Conservation (phyloP, 2,888 invertebrate genomes). For the Eilema sororculum region DNA sequence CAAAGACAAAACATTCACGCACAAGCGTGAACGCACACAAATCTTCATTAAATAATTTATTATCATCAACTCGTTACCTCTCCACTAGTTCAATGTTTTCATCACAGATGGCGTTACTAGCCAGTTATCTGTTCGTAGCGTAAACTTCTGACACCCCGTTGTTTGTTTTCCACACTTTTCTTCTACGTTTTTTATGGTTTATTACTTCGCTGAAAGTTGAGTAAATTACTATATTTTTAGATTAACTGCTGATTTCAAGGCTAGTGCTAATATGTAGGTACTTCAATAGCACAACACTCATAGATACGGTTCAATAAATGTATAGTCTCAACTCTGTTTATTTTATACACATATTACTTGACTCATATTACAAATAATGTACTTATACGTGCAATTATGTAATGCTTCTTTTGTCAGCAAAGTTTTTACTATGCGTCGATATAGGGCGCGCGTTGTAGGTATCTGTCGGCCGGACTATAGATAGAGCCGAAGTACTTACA, state of each 20-base stretch:
- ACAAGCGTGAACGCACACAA: not conserved
- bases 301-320: not conserved
- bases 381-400: conserved; percentile 17
- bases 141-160: conserved; percentile 14
- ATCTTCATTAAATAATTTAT: conserved; percentile 12
- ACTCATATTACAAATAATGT: not conserved
- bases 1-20: conserved; percentile 18
- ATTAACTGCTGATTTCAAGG: conserved; percentile 22
- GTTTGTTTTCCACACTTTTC: conserved; percentile 27
- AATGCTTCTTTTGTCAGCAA: conserved; percentile 24
- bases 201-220: conserved; percentile 28
- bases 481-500: conserved; percentile 70
- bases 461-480: conserved; percentile 61
- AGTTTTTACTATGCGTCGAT: conserved; percentile 44
- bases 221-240: conserved; percentile 26
- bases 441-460: conserved; percentile 45
- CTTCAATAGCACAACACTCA: not conserved
- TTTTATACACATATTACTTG: not conserved
- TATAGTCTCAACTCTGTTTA: too few relatives aligned
- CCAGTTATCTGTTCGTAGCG: not conserved
- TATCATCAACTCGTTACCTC: not conserved
- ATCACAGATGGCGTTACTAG: conserved; percentile 44
- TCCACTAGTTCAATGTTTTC: conserved; percentile 19
- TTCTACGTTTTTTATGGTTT: conserved; percentile 17
- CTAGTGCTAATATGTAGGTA: not conserved